A percentile compares a stretch with the other conserved stretches of the same genome.
These are phyloP conservation scores for Chironomus tentans DNA, from an alignment of 2,888 invertebrate species.

Conservation along the genomic window DNA sequence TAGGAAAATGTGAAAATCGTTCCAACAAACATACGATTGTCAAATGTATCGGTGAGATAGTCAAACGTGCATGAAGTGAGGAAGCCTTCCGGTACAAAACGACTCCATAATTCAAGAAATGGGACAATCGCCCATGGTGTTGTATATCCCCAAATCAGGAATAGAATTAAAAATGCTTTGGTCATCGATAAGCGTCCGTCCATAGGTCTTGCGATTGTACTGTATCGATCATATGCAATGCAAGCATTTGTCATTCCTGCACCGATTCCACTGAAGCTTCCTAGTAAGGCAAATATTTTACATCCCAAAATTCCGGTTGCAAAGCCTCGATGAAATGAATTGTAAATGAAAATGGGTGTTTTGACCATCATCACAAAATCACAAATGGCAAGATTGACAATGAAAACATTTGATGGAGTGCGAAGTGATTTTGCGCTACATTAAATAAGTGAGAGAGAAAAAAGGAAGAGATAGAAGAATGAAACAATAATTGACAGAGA, in stretches of 20 bases:
- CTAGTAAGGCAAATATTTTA: conserved; percentile 65
- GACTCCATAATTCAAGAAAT: conserved; percentile 73
- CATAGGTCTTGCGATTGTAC: conserved; percentile 71
- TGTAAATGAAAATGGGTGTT: conserved; percentile 76
- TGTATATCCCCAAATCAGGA: conserved; percentile 52
- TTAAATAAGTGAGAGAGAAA: background rate
- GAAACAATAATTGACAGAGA: no score
- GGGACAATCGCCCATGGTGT: conserved; percentile 78
- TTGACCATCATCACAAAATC: conserved; percentile 85
- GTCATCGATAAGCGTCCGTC: conserved; percentile 71
- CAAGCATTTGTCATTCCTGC: conserved; percentile 63
- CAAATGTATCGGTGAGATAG: conserved; percentile 68
- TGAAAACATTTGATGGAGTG: conserved; percentile 70
- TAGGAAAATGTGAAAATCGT: conserved; percentile 71
- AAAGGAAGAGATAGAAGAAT: background rate
- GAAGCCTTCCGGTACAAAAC: conserved; percentile 72
- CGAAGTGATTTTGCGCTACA: conserved; percentile 38
- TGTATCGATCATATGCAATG: conserved; percentile 36
- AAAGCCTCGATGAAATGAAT: conserved; percentile 69
- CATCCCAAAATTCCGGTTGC: conserved; percentile 66
- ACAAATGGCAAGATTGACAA: conserved; percentile 70
- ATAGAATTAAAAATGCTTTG: conserved; percentile 68
- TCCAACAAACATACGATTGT: conserved; percentile 66
- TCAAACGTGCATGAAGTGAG: conserved; percentile 78
- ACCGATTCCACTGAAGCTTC: conserved; percentile 70